Evolutionary conservation across 2,113 vertebrate species (phyloP).

Genomic region (Gobio gobio): DNA sequence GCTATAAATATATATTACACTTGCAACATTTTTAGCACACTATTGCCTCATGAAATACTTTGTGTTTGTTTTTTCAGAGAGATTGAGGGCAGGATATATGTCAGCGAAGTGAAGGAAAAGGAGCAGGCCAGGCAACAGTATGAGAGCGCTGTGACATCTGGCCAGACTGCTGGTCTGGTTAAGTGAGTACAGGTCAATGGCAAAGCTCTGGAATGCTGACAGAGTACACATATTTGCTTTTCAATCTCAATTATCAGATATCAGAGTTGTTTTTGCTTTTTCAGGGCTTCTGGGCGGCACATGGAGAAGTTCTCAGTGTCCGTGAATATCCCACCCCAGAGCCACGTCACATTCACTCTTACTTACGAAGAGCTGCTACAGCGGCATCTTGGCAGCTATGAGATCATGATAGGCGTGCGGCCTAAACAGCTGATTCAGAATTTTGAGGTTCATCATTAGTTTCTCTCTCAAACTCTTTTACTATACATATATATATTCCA

Average conservation of each 20-base stretch:
- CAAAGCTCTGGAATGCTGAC: not conserved
- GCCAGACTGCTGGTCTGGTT: conserved; percentile 90
- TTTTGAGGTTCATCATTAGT: conserved; percentile 71
- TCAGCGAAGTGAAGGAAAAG: conserved; percentile 89
- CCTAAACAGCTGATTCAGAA: conserved; percentile 85
- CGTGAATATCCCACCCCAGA: conserved; percentile 82
- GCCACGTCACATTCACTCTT: conserved; percentile 85
- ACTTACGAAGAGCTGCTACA: conserved; percentile 91
- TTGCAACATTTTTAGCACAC: not conserved
- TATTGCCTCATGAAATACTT: not conserved
- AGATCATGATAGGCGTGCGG: conserved; percentile 87
- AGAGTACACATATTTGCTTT: conserved; percentile 1
- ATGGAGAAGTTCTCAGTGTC: conserved; percentile 93
- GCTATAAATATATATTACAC: not conserved
- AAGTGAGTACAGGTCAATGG: conserved; percentile 74
- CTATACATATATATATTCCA: not conserved
- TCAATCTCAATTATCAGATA: not conserved
- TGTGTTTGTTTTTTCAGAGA: conserved; percentile 74
- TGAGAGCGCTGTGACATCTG: conserved; percentile 84
- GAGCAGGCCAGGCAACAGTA: conserved; percentile 88
- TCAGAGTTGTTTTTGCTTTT: conserved; percentile 32
- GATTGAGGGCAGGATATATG: conserved; percentile 81
- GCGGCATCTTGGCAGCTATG: conserved; percentile 83
- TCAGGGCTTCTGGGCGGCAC: conserved; percentile 87
- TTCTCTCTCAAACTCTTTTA: not conserved